Evolutionary conservation across 2,888 invertebrate species (phyloP).

Genomic region (Tromatobia lineatoria): DNA sequence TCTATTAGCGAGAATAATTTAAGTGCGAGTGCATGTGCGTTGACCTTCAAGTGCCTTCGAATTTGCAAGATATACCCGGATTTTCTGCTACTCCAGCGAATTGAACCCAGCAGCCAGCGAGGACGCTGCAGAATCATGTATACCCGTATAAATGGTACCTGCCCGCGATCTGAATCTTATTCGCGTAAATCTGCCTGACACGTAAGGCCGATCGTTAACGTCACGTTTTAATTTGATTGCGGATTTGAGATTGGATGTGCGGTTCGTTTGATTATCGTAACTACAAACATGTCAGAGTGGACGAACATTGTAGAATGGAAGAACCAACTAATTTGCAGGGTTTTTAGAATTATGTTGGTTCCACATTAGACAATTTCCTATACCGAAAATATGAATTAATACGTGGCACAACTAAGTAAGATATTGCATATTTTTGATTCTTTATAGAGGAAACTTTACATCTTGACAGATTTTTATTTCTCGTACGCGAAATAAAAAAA

Average conservation of each 20-base stretch:
- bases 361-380: background rate
- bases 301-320: background rate
- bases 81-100: background rate
- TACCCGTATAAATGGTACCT: conserved; percentile 27
- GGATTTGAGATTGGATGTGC: conserved; percentile 22
- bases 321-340: background rate
- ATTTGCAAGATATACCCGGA: background rate
- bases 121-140: conserved; percentile 1
- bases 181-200: conserved; percentile 47
- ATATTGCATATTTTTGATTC: too few species aligned
- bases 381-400: background rate
- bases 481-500: background rate
- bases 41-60: background rate
- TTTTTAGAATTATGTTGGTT: background rate
- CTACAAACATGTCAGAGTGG: background rate
- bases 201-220: conserved; percentile 46
- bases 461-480: too few species aligned
- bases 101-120: background rate
- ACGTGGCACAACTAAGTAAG: background rate
- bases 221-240: conserved; percentile 47
- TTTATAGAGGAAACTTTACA: too few species aligned
- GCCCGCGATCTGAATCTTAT: conserved; percentile 48
- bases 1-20: conserved; percentile 3
- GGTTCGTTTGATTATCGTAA: conserved; percentile 21
- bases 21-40: background rate